A percentile compares a stretch with the other conserved stretches of the same genome.
Evolutionary conservation across 2,888 invertebrate genomes (phyloP).

Genomic region (Agelastica alni): DNA sequence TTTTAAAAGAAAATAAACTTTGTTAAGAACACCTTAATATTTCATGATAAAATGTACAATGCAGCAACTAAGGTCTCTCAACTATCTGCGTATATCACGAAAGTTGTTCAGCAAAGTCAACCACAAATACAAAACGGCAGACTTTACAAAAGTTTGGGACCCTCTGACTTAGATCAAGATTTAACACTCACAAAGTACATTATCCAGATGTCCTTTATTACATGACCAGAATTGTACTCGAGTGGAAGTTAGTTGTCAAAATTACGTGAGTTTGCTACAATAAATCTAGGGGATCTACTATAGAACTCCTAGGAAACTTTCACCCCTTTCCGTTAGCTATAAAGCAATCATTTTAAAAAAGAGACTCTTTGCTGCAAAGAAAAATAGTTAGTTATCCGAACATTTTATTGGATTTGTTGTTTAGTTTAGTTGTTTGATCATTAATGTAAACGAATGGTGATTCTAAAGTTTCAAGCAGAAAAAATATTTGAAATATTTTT

Average conservation of each 20-base stretch:
- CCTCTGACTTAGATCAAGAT: constrained; percentile 36
- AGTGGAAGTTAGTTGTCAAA: constrained; percentile 37
- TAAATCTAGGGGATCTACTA: constrained; percentile 36
- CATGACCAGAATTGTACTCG: constrained; percentile 38
- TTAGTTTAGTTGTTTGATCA: no score
- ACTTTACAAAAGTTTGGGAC: constrained; percentile 27
- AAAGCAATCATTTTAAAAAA: constrained; percentile 3
- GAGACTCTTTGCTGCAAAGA: not conserved
- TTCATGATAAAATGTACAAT: not conserved
- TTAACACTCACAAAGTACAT: constrained; percentile 42
- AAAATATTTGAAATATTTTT: no score
- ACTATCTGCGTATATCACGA: constrained; percentile 16
- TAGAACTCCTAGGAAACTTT: constrained; percentile 30
- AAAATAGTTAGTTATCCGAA: not conserved
- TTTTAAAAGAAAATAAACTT: no score
- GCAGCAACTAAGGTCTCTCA: constrained; percentile 1
- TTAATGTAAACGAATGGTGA: no score
- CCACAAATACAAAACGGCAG: constrained; percentile 26
- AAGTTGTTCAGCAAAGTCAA: constrained; percentile 21
- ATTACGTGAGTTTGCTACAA: constrained; percentile 42
- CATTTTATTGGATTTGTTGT: not conserved
- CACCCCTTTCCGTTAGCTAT: constrained; percentile 19
- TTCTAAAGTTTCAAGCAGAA: no score
- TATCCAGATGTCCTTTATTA: constrained; percentile 45
- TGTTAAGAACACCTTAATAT: not conserved